Conservation (phyloP, 2,797 vertebrate genomes). For the Hemibagrus guttatus region DNA sequence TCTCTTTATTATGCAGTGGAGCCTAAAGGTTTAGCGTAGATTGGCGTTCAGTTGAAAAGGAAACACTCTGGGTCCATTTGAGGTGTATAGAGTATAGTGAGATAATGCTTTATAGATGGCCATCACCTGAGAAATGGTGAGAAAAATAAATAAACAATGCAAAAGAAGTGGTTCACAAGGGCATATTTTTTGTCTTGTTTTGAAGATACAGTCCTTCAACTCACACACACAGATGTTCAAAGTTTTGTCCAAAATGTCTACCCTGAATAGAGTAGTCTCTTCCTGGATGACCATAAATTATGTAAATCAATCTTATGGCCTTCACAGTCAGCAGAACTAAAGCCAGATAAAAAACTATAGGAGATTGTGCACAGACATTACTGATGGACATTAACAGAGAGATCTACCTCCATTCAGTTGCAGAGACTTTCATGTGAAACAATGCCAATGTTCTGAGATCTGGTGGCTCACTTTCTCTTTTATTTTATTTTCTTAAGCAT, state of each 20-base stretch:
- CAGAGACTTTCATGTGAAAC: neutral
- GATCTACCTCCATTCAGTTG: neutral
- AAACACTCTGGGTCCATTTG: constrained; percentile 52
- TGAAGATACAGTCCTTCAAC: neutral
- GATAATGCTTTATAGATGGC: constrained; percentile 53
- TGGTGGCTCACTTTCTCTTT: neutral
- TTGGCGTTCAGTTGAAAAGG: constrained; percentile 51
- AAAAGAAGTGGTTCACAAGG: neutral
- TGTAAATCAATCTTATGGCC: neutral
- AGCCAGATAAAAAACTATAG: neutral
- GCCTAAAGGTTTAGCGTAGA: constrained; percentile 54
- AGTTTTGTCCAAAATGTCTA: neutral
- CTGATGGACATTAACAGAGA: neutral
- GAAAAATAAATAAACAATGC: constrained; percentile 44
- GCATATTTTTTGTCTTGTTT: neutral
- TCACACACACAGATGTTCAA: neutral
- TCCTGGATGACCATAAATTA: neutral
- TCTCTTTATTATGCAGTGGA: constrained; percentile 41
- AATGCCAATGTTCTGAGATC: neutral
- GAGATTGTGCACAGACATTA: neutral
- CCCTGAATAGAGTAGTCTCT: neutral
- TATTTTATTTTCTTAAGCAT: constrained; percentile 3
- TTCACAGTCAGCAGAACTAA: neutral
- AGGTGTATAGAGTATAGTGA: constrained; percentile 37
- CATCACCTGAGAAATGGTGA: constrained; percentile 40